A percentile compares a stretch with the other conserved stretches of the same genome.
phyloP scores from a whole-genome alignment of 2,888 invertebrate genomes.

The Chydorus sphaericus region DNA sequence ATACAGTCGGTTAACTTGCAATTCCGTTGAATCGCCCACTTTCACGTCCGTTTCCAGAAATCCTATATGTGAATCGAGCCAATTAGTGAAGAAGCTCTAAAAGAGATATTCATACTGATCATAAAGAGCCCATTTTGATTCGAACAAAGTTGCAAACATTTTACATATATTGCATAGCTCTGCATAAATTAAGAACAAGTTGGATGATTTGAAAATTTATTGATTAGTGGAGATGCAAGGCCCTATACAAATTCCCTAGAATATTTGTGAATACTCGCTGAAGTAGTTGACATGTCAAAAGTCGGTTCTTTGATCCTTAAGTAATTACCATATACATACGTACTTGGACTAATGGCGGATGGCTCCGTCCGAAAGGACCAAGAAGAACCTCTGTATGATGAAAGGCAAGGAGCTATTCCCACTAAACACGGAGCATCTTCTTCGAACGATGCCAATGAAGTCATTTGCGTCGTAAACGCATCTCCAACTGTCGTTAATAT shows the following conservation, averaged over 20 bases:
- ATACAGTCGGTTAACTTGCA: background rate
- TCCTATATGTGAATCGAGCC: background rate
- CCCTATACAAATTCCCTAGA: too few species aligned
- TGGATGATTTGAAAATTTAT: too few species aligned
- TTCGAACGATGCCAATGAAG: background rate
- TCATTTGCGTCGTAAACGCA: too few species aligned
- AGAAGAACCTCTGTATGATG: background rate
- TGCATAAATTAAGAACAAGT: too few species aligned
- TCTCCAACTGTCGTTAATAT: too few species aligned
- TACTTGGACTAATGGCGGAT: background rate
- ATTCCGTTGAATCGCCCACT: background rate
- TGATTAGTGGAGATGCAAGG: too few species aligned
- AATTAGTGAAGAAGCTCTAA: background rate
- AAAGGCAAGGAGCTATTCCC: background rate
- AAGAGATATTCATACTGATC: too few species aligned
- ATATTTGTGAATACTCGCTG: too few species aligned
- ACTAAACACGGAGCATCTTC: background rate
- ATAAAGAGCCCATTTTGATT: too few species aligned
- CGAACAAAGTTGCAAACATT: background rate
- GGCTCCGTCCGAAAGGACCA: background rate
- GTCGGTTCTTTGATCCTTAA: background rate
- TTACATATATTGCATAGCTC: too few species aligned
- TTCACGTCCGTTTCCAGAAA: background rate
- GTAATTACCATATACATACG: background rate
- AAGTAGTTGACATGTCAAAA: background rate